phyloP scores from a whole-genome alignment of 2,888 invertebrate species.

The Masnerella sp. region DNA sequence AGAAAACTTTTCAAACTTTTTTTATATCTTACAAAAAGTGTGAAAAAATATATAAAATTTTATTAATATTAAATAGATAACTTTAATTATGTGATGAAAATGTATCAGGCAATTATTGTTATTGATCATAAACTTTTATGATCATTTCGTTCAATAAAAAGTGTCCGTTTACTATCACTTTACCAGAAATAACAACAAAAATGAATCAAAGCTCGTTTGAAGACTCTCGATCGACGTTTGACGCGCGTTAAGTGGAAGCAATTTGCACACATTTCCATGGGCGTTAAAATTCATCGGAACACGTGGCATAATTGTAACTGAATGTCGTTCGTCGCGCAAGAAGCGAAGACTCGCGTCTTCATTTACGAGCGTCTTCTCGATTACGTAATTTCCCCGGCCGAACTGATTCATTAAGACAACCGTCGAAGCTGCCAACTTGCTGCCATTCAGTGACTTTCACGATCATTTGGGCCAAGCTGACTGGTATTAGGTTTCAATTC shows the following conservation, averaged over 20 bases:
- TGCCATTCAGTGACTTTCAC: constrained; percentile 2
- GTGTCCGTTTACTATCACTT: too few species aligned
- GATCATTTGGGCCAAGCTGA: constrained; percentile 5
- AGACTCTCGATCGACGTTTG: constrained; percentile 5
- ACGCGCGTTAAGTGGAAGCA: constrained; percentile 15
- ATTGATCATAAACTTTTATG: too few species aligned
- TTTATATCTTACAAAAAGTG: too few species aligned
- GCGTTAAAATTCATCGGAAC: constrained; percentile 18
- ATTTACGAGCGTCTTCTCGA: constrained; percentile 22
- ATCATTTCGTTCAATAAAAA: neutral
- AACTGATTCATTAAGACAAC: constrained; percentile 33
- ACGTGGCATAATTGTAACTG: constrained; percentile 37
- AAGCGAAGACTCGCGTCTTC: constrained; percentile 12
- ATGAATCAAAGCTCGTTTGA: neutral
- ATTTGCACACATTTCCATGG: constrained; percentile 26
- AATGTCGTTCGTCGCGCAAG: constrained; percentile 6
- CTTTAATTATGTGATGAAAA: too few species aligned
- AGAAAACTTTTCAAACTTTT: too few species aligned
- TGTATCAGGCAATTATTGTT: too few species aligned
- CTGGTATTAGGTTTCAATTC: constrained; percentile 11
- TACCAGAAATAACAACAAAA: constrained; percentile 1
- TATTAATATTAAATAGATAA: too few species aligned
- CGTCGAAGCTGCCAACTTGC: constrained; percentile 2
- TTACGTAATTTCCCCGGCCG: constrained; percentile 24
- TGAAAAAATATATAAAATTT: too few species aligned